These are phyloP conservation scores for Cheilosia pagana DNA, from an alignment of 2,888 invertebrate genomes.

Conservation along the genomic window DNA sequence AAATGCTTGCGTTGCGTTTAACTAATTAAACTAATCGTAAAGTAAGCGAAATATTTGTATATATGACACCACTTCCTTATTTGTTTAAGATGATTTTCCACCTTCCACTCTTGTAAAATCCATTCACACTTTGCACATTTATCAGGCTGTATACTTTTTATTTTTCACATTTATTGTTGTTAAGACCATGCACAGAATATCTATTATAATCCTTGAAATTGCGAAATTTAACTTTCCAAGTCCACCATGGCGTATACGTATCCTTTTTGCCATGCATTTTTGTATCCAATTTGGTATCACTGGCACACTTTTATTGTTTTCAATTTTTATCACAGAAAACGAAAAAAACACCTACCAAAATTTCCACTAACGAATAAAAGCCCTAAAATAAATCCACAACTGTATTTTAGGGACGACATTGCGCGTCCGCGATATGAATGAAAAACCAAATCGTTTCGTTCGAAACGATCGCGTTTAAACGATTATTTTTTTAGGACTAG, in stretches of 20 bases:
- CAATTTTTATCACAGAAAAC: not conserved
- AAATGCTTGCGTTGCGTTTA: no score
- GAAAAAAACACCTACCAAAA: slow-evolving; percentile 79
- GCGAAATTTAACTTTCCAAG: not conserved
- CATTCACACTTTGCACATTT: no score
- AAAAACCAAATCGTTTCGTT: slow-evolving; percentile 9
- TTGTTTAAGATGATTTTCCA: no score
- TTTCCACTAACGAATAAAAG: slow-evolving; percentile 78
- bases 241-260: slow-evolving; percentile 33
- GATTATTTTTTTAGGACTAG: slow-evolving; percentile 57
- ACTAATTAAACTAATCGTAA: no score
- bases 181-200: not conserved
- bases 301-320: not conserved
- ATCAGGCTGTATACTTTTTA: no score
- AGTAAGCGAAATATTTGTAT: no score
- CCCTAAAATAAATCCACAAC: slow-evolving; percentile 78
- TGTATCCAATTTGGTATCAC: slow-evolving; percentile 4
- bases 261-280: slow-evolving; percentile 22
- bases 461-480: slow-evolving; percentile 41
- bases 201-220: not conserved
- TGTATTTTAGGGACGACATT: slow-evolving; percentile 78
- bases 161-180: no score
- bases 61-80: no score
- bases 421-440: slow-evolving; percentile 71
- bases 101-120: no score